Conservation (phyloP, 35 echinoderm and acorn worm genomes). For the Acanthaster planci region DNA sequence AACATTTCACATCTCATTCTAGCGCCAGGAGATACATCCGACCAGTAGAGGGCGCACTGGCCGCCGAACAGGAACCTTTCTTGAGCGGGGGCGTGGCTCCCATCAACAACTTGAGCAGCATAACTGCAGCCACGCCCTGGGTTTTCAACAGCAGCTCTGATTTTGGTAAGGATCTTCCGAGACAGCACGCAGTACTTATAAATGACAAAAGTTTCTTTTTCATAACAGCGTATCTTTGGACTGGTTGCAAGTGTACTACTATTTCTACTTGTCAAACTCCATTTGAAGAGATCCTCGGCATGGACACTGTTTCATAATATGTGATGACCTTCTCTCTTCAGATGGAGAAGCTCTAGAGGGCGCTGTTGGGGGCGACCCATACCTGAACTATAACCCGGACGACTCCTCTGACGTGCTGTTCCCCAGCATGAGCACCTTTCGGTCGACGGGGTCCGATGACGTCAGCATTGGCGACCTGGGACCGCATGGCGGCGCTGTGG, state of each 20-base stretch:
- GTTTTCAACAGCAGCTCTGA: constrained; percentile 34
- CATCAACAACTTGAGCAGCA: constrained; percentile 35
- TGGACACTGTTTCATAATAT: not conserved
- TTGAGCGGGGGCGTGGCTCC: constrained; percentile 28
- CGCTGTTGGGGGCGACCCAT: constrained; percentile 52
- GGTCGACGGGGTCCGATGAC: constrained; percentile 57
- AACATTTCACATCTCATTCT: no score
- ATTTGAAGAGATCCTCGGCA: not conserved
- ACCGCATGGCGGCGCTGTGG: not conserved
- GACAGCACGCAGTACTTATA: no score
- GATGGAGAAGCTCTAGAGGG: constrained; percentile 29
- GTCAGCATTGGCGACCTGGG: constrained; percentile 66
- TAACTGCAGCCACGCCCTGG: constrained; percentile 13
- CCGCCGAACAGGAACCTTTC: constrained; percentile 31
- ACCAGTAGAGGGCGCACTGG: not conserved
- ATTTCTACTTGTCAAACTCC: not conserved
- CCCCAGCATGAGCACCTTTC: constrained; percentile 70
- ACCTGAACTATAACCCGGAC: constrained; percentile 46
- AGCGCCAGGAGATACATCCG: not conserved
- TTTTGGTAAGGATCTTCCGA: constrained; percentile 15
- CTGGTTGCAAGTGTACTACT: no score
- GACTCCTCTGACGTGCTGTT: constrained; percentile 21
- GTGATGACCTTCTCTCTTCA: not conserved
- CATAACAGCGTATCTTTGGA: no score
- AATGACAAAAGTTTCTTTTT: no score